Base-by-base conservation (phyloP, 2,888 invertebrate species). In the Oasisia sp. region DNA sequence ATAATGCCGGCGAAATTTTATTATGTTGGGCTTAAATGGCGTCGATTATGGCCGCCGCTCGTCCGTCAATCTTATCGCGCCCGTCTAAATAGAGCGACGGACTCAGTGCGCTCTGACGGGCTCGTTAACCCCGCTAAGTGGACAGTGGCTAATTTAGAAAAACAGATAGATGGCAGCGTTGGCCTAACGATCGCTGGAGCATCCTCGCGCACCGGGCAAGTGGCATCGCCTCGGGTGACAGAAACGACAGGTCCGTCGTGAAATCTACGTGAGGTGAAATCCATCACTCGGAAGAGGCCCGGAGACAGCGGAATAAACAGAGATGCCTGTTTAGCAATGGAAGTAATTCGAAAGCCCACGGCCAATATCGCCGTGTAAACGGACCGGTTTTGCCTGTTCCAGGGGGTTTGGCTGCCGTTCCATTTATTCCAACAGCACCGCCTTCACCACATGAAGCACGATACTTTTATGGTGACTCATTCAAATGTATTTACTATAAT, bases 1-100 rank as follows among this genome's bases (percentile, higher is more conserved):
- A 74, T 74, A 74, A 74, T 74, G 74, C 74, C 74, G 74, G 27
- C 74, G 74, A 74, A 74, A 74, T 74, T 74, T 74, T 74, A 74
- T 74, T 74, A 74, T 74, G 74, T 74, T 74, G 14, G 74, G 74
- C 27, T 19, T 74, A 74, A 74, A 74, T 74, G 74, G 74, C 74
- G 74, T 74, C 74, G 74, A 74, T 74, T 74, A 74, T 74, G 74
- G 74, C 19, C 74, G n/a, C 14, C 74, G 74, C 19, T 74, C 7
- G 74, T n/a, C 74, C 27, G 74, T 74, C 74, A 74, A 74, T 74
- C 74, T 74, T 74, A 74, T 74, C 74, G 74, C 74, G 74, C 74
- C n/a, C 19, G 74, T 50, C 74, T 74, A 74, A 74, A 74, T 74
- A 74, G 74, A 19, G n/a, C 74, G 74, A 14, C 74, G 74, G 74